Base-by-base conservation (phyloP, 2,113 vertebrate genomes). In the Macaca mulatta region DNA sequence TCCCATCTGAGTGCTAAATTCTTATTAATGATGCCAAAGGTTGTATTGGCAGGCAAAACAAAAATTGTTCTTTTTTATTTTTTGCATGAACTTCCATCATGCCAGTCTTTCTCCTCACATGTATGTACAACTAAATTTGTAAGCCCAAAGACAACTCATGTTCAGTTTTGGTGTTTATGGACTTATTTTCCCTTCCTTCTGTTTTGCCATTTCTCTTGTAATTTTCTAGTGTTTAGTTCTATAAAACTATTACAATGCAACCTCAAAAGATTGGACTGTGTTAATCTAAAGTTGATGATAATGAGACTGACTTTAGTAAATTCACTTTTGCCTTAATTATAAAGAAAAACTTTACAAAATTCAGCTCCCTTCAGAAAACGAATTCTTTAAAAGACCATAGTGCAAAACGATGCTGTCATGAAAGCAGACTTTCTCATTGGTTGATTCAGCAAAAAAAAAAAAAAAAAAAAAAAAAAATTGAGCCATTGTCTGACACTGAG, bases 331-430 rank as follows among this genome's bases (percentile, higher is more conserved):
- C 57, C 35, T 82, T 96, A 57, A 82, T 55, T 82, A 4, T 75
- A 82, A 93, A 92, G 61, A 79, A 94, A 93, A 88, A 45, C 25
- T 90, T 48, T 88, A 48, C 32, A 75, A 82, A 96, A 48, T 97
- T 80, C 14, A 78, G 7, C 69, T 90, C 6, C 22, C 32, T 93
- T 79, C 38, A 80, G 77, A 75, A 12, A 91, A 67, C 16, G 84
- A 22, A 75, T 79, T 93, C 35, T 72, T 94, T 79, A 50, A 35
- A 79, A 50, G 77, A 50, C 50, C 32, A 43, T 83, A 13, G 11
- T 93, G 64, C 10, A 81, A 83, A 94, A 83, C 52, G 61, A 23
- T 77, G 35, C 75, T 90, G 6, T 45, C 43, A 43, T 93, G 78
- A 96, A 82, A 95, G 43, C 40, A 77, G 6, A 75, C 17, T 70